Percentiles rank a stretch among this genome's conserved stretches.
These are phyloP conservation scores for Leptinotarsa undecemlineata DNA, from an alignment of 1,140 invertebrate genomes.

Conservation along the genomic window DNA sequence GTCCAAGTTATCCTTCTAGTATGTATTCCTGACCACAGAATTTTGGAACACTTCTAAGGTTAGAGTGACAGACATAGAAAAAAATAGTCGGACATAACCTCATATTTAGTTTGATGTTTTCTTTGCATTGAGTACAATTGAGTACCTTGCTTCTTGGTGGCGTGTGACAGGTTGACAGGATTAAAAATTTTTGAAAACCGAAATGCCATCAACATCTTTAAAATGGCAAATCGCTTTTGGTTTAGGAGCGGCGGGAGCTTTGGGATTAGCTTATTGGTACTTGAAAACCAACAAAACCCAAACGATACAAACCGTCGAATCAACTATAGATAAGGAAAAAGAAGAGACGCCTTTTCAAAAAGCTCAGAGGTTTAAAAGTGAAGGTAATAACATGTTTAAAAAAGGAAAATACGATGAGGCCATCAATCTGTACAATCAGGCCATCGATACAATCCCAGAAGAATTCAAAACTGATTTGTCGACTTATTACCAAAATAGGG, in stretches of 20 bases:
- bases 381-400: slow-evolving; percentile 88
- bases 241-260: slow-evolving; percentile 77
- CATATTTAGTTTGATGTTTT: not conserved
- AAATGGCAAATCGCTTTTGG: slow-evolving; percentile 70
- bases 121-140: no score
- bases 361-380: slow-evolving; percentile 77
- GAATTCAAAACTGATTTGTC: slow-evolving; percentile 76
- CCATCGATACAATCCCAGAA: slow-evolving; percentile 81
- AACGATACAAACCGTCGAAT: slow-evolving; percentile 42
- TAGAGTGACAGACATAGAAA: no score
- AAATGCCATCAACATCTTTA: slow-evolving; percentile 44
- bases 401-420: slow-evolving; percentile 86
- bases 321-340: slow-evolving; percentile 52
- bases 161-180: slow-evolving; percentile 1
- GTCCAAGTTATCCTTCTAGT: no score
- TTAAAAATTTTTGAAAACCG: slow-evolving; percentile 10
- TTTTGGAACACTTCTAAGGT: no score
- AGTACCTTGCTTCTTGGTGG: not conserved
- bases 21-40: no score
- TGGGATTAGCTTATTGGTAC: slow-evolving; percentile 82
- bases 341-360: slow-evolving; percentile 64
- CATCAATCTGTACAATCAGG: slow-evolving; percentile 84
- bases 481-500: slow-evolving; percentile 94
- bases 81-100: not conserved
- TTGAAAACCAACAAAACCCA: slow-evolving; percentile 59